Conservation (phyloP, 2,797 vertebrate genomes). For the Spinibarbus caldwelli region DNA sequence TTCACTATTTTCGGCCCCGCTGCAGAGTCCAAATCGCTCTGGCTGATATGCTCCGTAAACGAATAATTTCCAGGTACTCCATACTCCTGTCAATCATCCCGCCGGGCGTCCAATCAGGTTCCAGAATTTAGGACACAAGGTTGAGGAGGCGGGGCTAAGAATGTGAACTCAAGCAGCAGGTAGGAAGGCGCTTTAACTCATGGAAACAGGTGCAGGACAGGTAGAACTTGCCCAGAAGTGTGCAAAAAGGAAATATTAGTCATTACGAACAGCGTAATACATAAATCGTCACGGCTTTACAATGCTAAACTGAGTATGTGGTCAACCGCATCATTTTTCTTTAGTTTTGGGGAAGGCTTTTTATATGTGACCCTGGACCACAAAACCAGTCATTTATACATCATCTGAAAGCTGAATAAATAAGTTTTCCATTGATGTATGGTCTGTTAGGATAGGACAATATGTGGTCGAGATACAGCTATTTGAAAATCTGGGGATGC, state of each 20-base stretch:
- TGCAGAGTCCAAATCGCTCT: constrained; percentile 77
- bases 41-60: constrained; percentile 63
- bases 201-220: constrained; percentile 75
- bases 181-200: constrained; percentile 60
- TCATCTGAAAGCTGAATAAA: no score
- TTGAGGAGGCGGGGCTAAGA: constrained; percentile 66
- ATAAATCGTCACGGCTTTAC: background rate
- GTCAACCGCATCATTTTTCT: background rate
- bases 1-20: constrained; percentile 66
- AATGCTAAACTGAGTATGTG: background rate
- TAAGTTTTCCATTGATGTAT: no score
- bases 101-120: constrained; percentile 72
- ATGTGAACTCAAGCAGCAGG: constrained; percentile 68
- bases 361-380: no score
- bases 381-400: no score
- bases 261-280: background rate
- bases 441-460: no score
- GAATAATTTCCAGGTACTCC: constrained; percentile 81
- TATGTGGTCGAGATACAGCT: no score
- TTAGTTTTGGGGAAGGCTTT: no score
- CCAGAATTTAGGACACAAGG: background rate
- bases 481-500: no score
- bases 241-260: constrained; percentile 18
- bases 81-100: constrained; percentile 68
- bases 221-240: constrained; percentile 48